These are phyloP conservation scores for Tarsius wallacei DNA, from an alignment of 2,797 vertebrate species.

Conservation along the genomic window DNA sequence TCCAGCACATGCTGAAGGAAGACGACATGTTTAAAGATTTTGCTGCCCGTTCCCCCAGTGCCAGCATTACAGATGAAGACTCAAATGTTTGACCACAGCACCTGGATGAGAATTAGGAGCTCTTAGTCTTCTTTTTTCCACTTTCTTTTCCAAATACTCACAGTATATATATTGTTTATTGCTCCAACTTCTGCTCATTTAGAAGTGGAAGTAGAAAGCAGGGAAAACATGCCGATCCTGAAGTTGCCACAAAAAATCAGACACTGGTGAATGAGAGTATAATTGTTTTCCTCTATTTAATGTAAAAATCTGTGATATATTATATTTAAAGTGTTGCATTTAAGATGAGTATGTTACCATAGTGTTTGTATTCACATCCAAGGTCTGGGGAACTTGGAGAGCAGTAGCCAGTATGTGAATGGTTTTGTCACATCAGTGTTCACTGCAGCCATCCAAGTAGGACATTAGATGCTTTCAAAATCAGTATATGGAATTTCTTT, in stretches of 20 bases:
- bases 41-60: constrained; percentile 93
- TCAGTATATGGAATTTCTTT: not conserved
- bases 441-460: constrained; percentile 15
- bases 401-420: not conserved
- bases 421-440: not conserved
- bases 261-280: constrained; percentile 82
- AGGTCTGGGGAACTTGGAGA: constrained; percentile 44
- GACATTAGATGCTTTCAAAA: not conserved
- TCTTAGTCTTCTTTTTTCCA: not conserved
- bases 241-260: constrained; percentile 83
- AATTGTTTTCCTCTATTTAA: constrained; percentile 87
- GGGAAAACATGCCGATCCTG: constrained; percentile 79
- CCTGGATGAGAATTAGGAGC: not conserved
- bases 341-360: constrained; percentile 73
- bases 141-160: not conserved
- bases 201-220: constrained; percentile 65
- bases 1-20: constrained; percentile 98
- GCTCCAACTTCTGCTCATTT: constrained; percentile 78
- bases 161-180: not conserved
- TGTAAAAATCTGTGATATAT: constrained; percentile 88
- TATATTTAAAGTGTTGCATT: constrained; percentile 88
- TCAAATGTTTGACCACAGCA: constrained; percentile 94
- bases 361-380: constrained; percentile 72
- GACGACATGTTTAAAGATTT: constrained; percentile 97
- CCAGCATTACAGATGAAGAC: constrained; percentile 96